Base-by-base conservation (phyloP, 1,140 invertebrate genomes). In the Asbolus verrucosus region DNA sequence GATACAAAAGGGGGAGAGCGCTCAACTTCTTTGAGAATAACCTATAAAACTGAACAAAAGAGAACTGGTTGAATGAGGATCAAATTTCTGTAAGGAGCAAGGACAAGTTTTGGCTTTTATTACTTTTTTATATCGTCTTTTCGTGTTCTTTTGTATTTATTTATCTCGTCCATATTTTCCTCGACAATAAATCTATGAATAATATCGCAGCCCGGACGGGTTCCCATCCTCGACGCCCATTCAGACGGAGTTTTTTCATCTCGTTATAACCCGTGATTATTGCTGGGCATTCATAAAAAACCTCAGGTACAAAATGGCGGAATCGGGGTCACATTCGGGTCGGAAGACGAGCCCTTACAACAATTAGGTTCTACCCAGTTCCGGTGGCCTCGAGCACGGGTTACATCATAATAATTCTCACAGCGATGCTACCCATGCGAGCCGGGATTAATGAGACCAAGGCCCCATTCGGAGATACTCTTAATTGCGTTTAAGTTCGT, bases 11-110 rank as follows among this genome's bases (percentile, higher is more conserved):
- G 46, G 46, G 46, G 46, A 54, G 46, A 24, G 27, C 21, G 18
- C 46, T 54, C 46, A 54, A 54, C 46, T 54, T 54, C 46, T 54
- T 54, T 54, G 46, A 54, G 46, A 54, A 54, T 54, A 54, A 54
- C 46, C 46, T 54, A 54, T 54, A 54, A 54, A 54, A 54, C 46
- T 54, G 21, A 54, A 54, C 46, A 54, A 54, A 54, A 54, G 46
- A 19, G 21, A 54, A 54, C 46, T 54, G 46, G 46, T 54, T 54
- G 46, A 54, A 54, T 54, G 46, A 54, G 46, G 46, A 54, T 54
- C 46, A 54, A 54, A 54, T 54, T 54, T 54, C 46, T 54, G 19
- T 54, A 54, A 54, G 46, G 46, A 54, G 27, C 46, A 54, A 54
- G 46, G 46, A 54, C 46, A 54, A 54, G 46, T 54, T 54, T 54